These are phyloP conservation scores for Argentina silus DNA, from an alignment of 2,797 vertebrate species.

Conservation along the genomic window DNA sequence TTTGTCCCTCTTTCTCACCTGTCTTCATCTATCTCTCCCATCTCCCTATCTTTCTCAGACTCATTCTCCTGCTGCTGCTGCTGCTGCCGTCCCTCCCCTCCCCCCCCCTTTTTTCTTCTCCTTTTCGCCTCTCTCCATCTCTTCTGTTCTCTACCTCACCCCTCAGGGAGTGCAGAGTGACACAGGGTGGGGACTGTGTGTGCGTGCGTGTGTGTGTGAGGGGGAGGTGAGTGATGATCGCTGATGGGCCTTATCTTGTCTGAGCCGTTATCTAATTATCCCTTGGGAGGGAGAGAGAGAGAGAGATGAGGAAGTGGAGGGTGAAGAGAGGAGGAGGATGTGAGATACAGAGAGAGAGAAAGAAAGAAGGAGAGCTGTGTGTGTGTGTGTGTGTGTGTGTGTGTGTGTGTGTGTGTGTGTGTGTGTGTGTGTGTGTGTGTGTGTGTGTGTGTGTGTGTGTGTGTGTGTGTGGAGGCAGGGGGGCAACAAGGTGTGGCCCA, in stretches of 20 bases:
- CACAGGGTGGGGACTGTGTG: constrained; percentile 27
- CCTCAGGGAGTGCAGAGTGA: constrained; percentile 37
- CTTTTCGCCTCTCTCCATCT: constrained; percentile 17
- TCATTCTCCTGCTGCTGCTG: constrained; percentile 15
- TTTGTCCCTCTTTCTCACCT: neutral
- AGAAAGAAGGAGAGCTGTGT: neutral
- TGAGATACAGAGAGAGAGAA: constrained; percentile 8
- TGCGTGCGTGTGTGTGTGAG: constrained; percentile 6
- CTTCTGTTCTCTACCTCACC: constrained; percentile 17
- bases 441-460: too few relatives aligned
- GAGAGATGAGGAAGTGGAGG: constrained; percentile 30
- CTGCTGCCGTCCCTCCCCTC: constrained; percentile 10
- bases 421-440: too few relatives aligned
- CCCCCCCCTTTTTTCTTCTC: constrained; percentile 2
- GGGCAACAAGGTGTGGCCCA: constrained; percentile 41
- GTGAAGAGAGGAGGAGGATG: constrained; percentile 43
- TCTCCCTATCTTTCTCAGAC: neutral
- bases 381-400: too few relatives aligned
- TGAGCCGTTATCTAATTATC: constrained; percentile 71
- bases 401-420: too few relatives aligned
- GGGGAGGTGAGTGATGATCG: constrained; percentile 43
- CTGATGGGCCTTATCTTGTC: constrained; percentile 67
- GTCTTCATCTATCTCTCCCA: neutral
- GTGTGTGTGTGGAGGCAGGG: neutral
- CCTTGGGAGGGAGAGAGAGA: constrained; percentile 4